Percentiles rank a stretch among this genome's conserved stretches.
phyloP scores from a whole-genome alignment of 1,140 invertebrate genomes.

The Diachasmimorpha longicaudata region DNA sequence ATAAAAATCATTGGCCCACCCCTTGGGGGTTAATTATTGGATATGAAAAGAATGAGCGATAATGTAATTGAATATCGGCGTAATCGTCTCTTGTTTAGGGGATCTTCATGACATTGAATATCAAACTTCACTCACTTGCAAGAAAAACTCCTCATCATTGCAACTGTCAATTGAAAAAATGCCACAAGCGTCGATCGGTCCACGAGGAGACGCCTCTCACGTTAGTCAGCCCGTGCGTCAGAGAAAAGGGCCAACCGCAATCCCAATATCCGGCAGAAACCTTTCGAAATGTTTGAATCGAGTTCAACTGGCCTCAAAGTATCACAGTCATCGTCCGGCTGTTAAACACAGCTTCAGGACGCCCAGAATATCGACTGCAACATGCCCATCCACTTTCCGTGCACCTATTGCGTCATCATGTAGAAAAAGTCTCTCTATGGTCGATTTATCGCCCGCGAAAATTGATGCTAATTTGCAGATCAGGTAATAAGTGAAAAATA shows the following conservation, averaged over 20 bases:
- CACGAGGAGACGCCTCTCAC: neutral
- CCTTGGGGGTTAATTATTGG: too few species aligned
- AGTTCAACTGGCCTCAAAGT: neutral
- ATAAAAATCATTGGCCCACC: too few species aligned
- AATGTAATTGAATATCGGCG: neutral
- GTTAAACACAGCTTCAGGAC: neutral
- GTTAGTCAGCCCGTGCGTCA: neutral
- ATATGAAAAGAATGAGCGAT: too few species aligned
- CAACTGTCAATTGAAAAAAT: neutral
- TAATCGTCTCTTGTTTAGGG: neutral
- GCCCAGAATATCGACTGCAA: neutral
- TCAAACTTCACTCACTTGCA: neutral
- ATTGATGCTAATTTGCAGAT: conserved; percentile 32
- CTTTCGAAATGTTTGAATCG: conserved; percentile 15
- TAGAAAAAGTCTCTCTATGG: conserved; percentile 54
- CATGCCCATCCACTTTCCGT: conserved; percentile 12
- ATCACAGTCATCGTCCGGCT: neutral
- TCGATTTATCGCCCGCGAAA: conserved; percentile 41
- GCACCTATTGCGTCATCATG: conserved; percentile 24
- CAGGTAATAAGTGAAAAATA: conserved; percentile 31
- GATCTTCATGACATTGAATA: neutral
- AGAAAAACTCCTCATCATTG: neutral
- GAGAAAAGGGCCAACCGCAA: neutral
- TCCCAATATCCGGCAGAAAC: neutral
- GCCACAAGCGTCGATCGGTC: conserved; percentile 18